Percentiles rank a stretch among this genome's conserved stretches.
Evolutionary conservation across 2,797 vertebrate genomes (phyloP).

Genomic region (Sebastes hubbsi): DNA sequence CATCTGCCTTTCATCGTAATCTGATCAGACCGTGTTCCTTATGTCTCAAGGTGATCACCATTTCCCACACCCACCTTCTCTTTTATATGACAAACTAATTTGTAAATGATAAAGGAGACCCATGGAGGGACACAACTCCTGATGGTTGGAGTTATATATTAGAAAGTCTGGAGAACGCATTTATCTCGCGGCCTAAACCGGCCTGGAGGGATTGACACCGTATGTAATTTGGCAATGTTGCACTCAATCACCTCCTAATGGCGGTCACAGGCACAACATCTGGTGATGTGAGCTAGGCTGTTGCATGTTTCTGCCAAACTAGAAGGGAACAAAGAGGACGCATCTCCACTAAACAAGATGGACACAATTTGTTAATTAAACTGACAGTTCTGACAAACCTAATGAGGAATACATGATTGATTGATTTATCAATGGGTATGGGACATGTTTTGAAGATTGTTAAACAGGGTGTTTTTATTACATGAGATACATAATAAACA

Average conservation of each 20-base stretch:
- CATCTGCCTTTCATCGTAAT: constrained; percentile 57
- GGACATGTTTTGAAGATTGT: neutral
- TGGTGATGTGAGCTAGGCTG: neutral
- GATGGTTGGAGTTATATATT: constrained; percentile 23
- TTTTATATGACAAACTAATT: constrained; percentile 55
- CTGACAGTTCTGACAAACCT: neutral
- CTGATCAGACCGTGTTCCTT: constrained; percentile 35
- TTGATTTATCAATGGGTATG: neutral
- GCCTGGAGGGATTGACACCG: neutral
- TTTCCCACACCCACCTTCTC: constrained; percentile 8
- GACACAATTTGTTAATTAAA: neutral
- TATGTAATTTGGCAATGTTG: constrained; percentile 22
- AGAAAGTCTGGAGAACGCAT: constrained; percentile 29
- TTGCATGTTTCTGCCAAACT: neutral
- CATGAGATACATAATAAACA: neutral
- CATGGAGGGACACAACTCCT: constrained; percentile 4
- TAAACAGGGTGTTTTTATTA: neutral
- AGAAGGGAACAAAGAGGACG: neutral
- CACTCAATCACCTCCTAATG: constrained; percentile 10
- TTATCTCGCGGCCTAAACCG: constrained; percentile 23
- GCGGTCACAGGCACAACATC: neutral
- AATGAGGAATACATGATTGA: neutral
- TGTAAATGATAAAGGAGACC: constrained; percentile 45
- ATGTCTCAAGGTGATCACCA: constrained; percentile 68
- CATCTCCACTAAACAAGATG: neutral